Percentiles rank a stretch among this genome's conserved stretches.
These are phyloP conservation scores for Harlomillsia oculata DNA, from an alignment of 1,140 invertebrate species.

Conservation along the genomic window DNA sequence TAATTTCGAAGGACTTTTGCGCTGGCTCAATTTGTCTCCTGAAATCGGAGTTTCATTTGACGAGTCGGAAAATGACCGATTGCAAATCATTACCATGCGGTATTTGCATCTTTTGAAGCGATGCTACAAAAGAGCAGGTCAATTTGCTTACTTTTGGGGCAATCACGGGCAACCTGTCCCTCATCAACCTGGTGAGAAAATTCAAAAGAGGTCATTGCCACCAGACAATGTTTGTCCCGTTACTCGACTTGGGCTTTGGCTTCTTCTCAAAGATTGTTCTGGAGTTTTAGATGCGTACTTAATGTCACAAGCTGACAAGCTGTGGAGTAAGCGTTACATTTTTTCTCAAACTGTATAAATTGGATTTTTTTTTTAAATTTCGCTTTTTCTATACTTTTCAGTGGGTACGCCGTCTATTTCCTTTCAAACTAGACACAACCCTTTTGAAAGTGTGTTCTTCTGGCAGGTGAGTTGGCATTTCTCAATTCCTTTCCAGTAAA, in stretches of 20 bases:
- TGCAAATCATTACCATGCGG: not conserved
- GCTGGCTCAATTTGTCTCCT: not conserved
- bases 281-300: conserved; percentile 5
- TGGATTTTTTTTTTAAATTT: not conserved
- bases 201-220: not conserved
- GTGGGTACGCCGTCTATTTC: conserved; percentile 14
- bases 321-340: conserved; percentile 12
- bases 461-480: conserved; percentile 21
- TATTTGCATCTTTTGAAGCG: conserved; percentile 2
- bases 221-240: conserved; percentile 24
- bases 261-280: conserved; percentile 18
- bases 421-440: conserved; percentile 29
- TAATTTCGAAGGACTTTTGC: conserved; percentile 1
- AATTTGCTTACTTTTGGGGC: conserved; percentile 20
- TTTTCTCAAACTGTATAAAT: conserved; percentile 1
- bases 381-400: not conserved
- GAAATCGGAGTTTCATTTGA: not conserved
- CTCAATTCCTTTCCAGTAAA: not conserved
- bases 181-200: not conserved
- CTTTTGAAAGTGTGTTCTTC: conserved; percentile 26
- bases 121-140: conserved; percentile 25
- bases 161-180: conserved; percentile 4
- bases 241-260: conserved; percentile 26
- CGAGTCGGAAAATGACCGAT: not conserved
- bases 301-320: conserved; percentile 22